phyloP scores from a whole-genome alignment of 2,113 vertebrate species.

The Echinops telfairi region DNA sequence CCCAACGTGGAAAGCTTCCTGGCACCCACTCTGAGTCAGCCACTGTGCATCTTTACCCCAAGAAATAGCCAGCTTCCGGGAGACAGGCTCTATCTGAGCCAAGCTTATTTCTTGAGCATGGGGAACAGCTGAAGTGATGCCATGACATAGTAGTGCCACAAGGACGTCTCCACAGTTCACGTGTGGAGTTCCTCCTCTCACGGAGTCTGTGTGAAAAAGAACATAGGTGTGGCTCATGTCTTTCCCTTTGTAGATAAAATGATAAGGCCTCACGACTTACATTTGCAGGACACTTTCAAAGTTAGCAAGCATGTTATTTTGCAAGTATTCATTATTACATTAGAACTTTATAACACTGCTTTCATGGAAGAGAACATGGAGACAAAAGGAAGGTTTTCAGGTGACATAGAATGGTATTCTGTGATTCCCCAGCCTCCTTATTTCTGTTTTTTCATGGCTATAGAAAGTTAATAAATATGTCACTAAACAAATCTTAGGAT shows the following conservation, averaged over 20 bases:
- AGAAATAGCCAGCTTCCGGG: background rate
- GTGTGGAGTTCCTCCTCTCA: background rate
- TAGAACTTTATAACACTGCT: background rate
- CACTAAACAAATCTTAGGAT: background rate
- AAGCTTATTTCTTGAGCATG: background rate
- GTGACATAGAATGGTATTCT: background rate
- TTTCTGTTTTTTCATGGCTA: background rate
- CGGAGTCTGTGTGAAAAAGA: background rate
- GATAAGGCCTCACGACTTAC: background rate
- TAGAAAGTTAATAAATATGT: background rate
- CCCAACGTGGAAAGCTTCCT: background rate
- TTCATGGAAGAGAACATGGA: background rate
- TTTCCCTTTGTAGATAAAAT: background rate
- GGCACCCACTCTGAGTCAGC: accelerated
- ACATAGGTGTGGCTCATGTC: background rate
- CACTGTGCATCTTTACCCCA: background rate
- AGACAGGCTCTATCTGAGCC: background rate
- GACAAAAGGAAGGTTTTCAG: background rate
- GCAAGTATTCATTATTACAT: background rate
- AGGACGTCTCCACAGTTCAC: background rate
- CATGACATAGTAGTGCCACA: background rate
- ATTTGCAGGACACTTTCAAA: background rate
- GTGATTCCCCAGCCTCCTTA: background rate
- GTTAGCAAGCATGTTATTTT: background rate
- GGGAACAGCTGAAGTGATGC: background rate